A percentile compares a stretch with the other conserved stretches of the same genome.
These are phyloP conservation scores for Pseudotriccus pelzelni DNA, from an alignment of 2,797 vertebrate species.

Conservation along the genomic window DNA sequence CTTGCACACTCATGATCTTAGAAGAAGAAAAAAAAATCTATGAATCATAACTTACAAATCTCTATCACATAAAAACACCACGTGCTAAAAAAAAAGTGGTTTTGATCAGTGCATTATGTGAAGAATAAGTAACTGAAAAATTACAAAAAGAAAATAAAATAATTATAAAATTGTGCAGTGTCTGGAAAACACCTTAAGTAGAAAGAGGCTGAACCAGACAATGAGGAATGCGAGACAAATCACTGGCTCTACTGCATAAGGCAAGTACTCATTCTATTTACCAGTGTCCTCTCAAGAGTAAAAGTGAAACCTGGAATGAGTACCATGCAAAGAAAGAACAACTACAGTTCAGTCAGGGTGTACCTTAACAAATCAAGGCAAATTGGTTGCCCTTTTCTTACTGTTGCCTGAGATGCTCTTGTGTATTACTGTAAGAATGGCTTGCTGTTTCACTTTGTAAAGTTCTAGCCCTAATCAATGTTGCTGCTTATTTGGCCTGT, in stretches of 20 bases:
- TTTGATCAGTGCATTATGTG: not conserved
- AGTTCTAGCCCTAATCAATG: not conserved
- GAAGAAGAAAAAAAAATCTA: not conserved
- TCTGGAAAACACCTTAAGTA: not conserved
- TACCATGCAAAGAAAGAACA: not conserved
- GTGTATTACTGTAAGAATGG: not conserved
- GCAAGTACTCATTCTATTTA: not conserved
- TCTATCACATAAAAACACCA: not conserved
- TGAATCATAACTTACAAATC: not conserved
- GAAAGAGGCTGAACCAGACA: not conserved
- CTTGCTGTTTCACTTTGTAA: not conserved
- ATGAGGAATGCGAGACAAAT: not conserved
- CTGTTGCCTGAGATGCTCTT: not conserved
- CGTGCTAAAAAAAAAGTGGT: not conserved
- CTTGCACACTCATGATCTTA: not conserved
- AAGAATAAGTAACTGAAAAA: not conserved
- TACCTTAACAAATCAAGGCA: not conserved
- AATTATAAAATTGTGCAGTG: not conserved
- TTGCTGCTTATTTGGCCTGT: not conserved
- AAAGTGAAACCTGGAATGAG: not conserved
- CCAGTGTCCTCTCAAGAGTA: not conserved
- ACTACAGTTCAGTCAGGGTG: not conserved
- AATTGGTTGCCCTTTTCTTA: not conserved
- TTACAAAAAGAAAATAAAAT: not conserved
- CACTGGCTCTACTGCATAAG: not conserved